phyloP scores from a whole-genome alignment of 1,140 invertebrate species.

The Theocolax elegans region DNA sequence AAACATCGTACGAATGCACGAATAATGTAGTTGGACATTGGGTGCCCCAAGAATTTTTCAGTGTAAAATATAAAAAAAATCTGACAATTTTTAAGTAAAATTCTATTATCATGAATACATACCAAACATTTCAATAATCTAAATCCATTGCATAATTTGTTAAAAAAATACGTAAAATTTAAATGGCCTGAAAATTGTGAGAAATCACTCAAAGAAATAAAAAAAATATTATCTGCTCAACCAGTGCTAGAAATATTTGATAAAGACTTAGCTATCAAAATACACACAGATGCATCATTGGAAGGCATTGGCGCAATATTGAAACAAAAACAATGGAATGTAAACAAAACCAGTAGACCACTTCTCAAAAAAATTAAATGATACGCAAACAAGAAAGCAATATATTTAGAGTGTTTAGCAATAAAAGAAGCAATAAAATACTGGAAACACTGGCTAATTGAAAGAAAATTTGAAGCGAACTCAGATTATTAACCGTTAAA shows the following conservation, averaged over 20 bases:
- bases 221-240: slow-evolving; percentile 40
- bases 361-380: slow-evolving; percentile 39
- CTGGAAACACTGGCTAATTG: slow-evolving; percentile 30
- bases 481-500: slow-evolving; percentile 40
- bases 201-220: slow-evolving; percentile 39
- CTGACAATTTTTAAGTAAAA: too few relatives aligned
- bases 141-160: slow-evolving; percentile 42
- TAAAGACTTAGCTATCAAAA: slow-evolving; percentile 36
- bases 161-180: slow-evolving; percentile 44
- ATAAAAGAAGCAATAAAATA: slow-evolving; percentile 40
- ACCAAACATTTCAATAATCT: not conserved
- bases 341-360: slow-evolving; percentile 28
- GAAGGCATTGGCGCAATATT: slow-evolving; percentile 38
- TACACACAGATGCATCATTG: slow-evolving; percentile 43
- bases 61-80: slow-evolving; percentile 23
- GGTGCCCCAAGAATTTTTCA: too few relatives aligned
- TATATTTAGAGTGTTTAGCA: slow-evolving; percentile 41
- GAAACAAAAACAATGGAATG: slow-evolving; percentile 36
- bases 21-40: too few relatives aligned
- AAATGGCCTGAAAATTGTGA: slow-evolving; percentile 41
- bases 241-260: slow-evolving; percentile 47
- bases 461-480: slow-evolving; percentile 25
- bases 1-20: too few relatives aligned
- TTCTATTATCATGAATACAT: too few relatives aligned
- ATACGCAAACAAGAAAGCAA: slow-evolving; percentile 27